Base-by-base conservation (phyloP, 2,888 invertebrate species). In the Zeuzera pyrina region DNA sequence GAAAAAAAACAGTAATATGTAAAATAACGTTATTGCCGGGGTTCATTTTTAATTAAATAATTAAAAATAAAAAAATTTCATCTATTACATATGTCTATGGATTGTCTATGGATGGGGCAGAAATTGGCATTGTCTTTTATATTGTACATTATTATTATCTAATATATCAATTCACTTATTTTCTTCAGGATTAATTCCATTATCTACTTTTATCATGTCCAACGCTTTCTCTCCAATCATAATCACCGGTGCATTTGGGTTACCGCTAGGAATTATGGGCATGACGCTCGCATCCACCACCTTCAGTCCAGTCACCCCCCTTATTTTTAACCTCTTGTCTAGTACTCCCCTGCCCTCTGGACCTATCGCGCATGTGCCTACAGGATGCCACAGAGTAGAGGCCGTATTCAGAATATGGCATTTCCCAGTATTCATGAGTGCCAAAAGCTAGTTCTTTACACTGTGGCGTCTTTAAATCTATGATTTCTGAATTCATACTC, bases 221-320 rank as follows among this genome's bases (percentile, higher is more conserved):
- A 15, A 8, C 7, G 28, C 28, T 28, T 49, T 48, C 26, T 93
- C 92, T 0, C 86, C 92, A 29, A 92, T 91, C 92, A 92, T 92
- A 5, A 91, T 88, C 0, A 86, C 81, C 0, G 91, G 89, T 0
- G 89, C 91, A 51, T 91, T 91, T 0, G 91, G 90, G 57, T 92
- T 91, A 0, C 89, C 90, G 45, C 89, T 90, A 1, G 89, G 78
- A 29, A 92, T 87, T 2, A 62, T 72, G 0, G 92, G 92, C 91
- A 92, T 92, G 12, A 92, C 86, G 14, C 90, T 90, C 1, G 90
- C 91, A 53, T 91, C 91, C 0, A 86, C 86, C 1, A 91, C 89
- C 21, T 91, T 71, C 1, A 89, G 49, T 7, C 77, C 69, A 4
- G 36, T 30, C 1, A 48, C 32, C 3, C 46, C 46, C 3, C 35